Conservation (phyloP, 2,113 vertebrate species). For the Leucopsar rothschildi region DNA sequence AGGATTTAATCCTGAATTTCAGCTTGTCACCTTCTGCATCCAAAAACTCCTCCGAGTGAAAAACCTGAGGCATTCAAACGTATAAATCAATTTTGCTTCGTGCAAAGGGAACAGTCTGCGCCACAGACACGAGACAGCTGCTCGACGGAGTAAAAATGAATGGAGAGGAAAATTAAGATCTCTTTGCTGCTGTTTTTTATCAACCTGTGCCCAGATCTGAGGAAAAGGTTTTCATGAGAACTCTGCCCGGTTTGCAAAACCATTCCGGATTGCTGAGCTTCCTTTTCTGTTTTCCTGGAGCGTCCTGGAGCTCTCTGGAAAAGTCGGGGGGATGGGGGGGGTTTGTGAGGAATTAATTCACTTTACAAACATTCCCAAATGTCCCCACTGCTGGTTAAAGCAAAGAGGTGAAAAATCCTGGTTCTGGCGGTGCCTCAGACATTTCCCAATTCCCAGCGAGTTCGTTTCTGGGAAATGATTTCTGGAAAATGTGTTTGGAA, state of each 20-base stretch:
- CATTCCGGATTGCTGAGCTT: not conserved
- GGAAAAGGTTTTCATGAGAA: not conserved
- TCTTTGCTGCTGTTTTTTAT: constrained; percentile 12
- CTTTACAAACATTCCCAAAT: not conserved
- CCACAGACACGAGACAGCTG: not conserved
- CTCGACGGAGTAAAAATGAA: constrained; percentile 29
- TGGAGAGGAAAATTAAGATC: constrained; percentile 33
- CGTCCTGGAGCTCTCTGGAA: not conserved
- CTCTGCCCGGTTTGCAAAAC: not conserved
- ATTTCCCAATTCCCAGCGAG: not conserved
- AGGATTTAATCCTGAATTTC: not conserved
- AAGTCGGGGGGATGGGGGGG: not conserved
- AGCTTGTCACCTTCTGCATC: not conserved
- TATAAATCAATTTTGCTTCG: not conserved
- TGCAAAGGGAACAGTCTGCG: not conserved
- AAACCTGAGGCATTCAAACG: not conserved
- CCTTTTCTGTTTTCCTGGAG: not conserved
- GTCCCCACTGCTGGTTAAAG: not conserved
- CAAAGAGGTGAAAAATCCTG: not conserved
- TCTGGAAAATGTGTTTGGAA: not conserved
- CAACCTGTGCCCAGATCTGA: not conserved
- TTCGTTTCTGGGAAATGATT: not conserved
- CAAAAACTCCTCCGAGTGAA: not conserved
- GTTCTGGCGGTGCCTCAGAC: not conserved
- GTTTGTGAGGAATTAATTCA: not conserved